Evolutionary conservation across 2,888 invertebrate genomes (phyloP).

Genomic region (Ditylenchus weischeri): DNA sequence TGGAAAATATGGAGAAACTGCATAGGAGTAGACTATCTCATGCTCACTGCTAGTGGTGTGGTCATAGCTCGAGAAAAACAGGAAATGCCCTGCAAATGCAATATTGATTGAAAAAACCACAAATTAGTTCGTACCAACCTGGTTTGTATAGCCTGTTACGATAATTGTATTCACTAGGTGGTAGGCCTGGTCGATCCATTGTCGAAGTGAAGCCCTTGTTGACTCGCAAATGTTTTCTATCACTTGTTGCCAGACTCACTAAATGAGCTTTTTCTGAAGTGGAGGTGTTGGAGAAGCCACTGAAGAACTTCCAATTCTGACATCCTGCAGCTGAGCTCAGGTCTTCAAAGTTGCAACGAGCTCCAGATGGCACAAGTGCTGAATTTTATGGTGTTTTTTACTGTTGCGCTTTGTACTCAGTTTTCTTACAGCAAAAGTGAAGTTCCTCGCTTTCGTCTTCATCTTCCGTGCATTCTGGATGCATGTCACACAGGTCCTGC

Average conservation of each 20-base stretch:
- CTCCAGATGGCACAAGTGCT: conserved; percentile 42
- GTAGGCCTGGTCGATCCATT: conserved; percentile 17
- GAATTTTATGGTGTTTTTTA: conserved; percentile 9
- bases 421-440: conserved; percentile 41
- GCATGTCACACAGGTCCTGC: conserved; percentile 43
- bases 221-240: conserved; percentile 10
- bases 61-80: conserved; percentile 43
- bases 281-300: conserved; percentile 13
- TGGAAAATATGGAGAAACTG: conserved; percentile 30
- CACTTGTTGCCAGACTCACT: conserved; percentile 6
- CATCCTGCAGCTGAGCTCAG: conserved; percentile 28
- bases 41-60: conserved; percentile 18
- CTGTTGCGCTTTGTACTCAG: no score
- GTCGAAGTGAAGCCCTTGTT: neutral
- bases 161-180: conserved; percentile 21
- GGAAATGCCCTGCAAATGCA: conserved; percentile 35
- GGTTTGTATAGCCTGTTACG: conserved; percentile 19
- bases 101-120: neutral
- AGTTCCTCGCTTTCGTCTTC: conserved; percentile 46
- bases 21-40: conserved; percentile 31
- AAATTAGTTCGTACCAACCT: conserved; percentile 1
- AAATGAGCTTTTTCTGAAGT: conserved; percentile 12
- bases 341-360: conserved; percentile 43
- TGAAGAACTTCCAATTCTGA: conserved; percentile 32
- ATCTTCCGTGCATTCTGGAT: conserved; percentile 42